These are phyloP conservation scores for Arctocebus calabarensis DNA, from an alignment of 2,797 vertebrate genomes.

Conservation along the genomic window DNA sequence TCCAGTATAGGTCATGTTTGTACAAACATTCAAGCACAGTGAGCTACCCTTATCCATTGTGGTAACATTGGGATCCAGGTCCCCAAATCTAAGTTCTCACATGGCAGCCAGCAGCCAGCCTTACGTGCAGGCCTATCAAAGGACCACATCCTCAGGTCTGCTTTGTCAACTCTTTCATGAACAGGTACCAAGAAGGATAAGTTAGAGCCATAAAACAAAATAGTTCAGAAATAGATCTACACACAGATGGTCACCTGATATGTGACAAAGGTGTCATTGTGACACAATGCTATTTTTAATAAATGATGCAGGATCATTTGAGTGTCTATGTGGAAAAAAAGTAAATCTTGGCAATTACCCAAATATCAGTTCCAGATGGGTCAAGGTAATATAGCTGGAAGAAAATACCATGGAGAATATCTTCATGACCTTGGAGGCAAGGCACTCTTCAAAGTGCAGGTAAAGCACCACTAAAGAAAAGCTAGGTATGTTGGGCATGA, in stretches of 20 bases:
- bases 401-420: background rate
- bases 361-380: background rate
- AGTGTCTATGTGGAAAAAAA: background rate
- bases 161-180: background rate
- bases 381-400: background rate
- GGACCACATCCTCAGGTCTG: background rate
- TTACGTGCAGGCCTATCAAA: background rate
- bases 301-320: background rate
- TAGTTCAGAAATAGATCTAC: background rate
- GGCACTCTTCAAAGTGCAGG: background rate
- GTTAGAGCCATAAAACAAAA: background rate
- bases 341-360: background rate
- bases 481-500: background rate
- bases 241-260: background rate
- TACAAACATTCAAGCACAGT: background rate
- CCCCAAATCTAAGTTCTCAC: background rate
- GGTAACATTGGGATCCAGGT: background rate
- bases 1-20: background rate
- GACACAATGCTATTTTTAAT: background rate
- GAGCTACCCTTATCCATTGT: background rate
- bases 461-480: background rate
- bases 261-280: background rate
- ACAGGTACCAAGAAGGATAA: background rate
- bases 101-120: background rate
- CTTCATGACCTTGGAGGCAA: background rate